phyloP scores from a whole-genome alignment of 2,797 vertebrate species.

The Betta splendens region DNA sequence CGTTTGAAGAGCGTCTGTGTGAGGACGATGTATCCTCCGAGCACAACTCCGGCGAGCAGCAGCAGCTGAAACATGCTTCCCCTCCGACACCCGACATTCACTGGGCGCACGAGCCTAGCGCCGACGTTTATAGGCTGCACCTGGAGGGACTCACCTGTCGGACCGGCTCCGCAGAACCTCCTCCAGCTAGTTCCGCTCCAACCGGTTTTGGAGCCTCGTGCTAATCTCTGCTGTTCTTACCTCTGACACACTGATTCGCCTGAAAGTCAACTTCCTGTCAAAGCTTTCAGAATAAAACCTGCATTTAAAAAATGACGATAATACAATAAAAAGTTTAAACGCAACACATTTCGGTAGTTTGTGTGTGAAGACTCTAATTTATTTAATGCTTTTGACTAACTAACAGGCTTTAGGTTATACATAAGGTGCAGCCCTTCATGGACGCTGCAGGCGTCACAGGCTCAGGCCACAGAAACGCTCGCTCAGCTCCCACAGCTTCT shows the following conservation, averaged over 20 bases:
- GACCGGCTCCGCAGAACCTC: constrained; percentile 5
- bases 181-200: background rate
- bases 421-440: too few species aligned
- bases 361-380: too few species aligned
- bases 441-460: too few species aligned
- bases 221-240: constrained; percentile 2
- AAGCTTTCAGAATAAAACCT: background rate
- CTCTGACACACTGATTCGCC: background rate
- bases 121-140: constrained; percentile 3
- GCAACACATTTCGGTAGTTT: too few species aligned
- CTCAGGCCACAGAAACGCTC: constrained; percentile 35
- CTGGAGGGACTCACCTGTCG: background rate
- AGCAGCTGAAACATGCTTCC: constrained; percentile 27
- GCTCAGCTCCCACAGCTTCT: constrained; percentile 45
- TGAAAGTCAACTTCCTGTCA: background rate
- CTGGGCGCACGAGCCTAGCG: background rate
- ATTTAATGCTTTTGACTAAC: too few species aligned
- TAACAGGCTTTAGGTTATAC: too few species aligned
- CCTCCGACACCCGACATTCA: background rate
- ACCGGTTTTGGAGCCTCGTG: constrained; percentile 2
- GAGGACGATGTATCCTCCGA: constrained; percentile 56
- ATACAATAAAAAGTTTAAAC: too few species aligned
- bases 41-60: constrained; percentile 12
- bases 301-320: background rate
- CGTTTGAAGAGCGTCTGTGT: constrained; percentile 68